A percentile compares a stretch with the other conserved stretches of the same genome.
Evolutionary conservation across 2,888 invertebrate genomes (phyloP).

Genomic region (Kryphioiulus occultus): DNA sequence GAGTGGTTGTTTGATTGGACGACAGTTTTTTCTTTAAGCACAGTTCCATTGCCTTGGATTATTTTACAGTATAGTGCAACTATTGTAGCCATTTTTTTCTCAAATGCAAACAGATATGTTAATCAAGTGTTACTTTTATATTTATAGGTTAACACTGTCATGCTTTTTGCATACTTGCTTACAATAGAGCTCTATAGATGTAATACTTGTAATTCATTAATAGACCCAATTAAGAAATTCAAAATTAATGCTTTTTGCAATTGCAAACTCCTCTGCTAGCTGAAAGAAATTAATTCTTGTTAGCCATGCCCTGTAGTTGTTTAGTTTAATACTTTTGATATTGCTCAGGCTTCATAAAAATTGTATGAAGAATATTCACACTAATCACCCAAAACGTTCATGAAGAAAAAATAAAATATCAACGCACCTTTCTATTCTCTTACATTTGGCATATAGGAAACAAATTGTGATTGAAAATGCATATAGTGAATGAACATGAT

Average conservation of each 20-base stretch:
- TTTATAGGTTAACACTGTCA: neutral
- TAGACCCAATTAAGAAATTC: neutral
- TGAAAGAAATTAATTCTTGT: neutral
- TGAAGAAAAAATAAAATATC: neutral
- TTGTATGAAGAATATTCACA: neutral
- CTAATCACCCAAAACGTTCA: neutral
- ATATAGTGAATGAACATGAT: neutral
- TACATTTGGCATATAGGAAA: neutral
- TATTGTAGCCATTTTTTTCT: neutral
- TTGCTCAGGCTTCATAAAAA: neutral
- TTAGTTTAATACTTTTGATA: neutral
- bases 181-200: neutral
- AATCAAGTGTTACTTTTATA: neutral
- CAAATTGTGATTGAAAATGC: conserved; percentile 16
- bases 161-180: neutral
- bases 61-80: neutral
- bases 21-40: neutral
- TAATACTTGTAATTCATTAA: neutral
- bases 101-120: neutral
- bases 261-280: neutral
- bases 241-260: neutral
- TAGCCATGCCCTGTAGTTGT: neutral
- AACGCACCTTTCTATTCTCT: neutral
- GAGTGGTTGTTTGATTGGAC: neutral
- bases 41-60: neutral